Conservation (phyloP, 2,797 vertebrate genomes). For the Gymnothorax javanicus region DNA sequence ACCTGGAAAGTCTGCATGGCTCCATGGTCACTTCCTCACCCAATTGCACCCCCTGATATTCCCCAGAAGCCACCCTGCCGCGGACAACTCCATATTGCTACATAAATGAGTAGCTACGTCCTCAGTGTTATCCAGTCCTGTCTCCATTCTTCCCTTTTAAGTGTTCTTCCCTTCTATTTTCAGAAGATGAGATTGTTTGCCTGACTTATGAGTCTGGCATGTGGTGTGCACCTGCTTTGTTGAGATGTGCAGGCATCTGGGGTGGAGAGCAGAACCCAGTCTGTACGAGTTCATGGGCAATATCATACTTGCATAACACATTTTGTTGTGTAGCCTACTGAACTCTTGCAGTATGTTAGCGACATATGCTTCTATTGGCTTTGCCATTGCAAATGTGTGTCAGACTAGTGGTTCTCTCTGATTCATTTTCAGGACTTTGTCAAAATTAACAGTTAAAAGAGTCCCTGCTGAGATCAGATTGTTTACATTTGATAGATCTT, state of each 20-base stretch:
- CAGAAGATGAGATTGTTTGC: background rate
- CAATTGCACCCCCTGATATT: background rate
- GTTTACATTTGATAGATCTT: background rate
- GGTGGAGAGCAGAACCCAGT: background rate
- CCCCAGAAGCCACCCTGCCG: background rate
- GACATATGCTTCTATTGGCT: too few species aligned
- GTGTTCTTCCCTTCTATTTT: background rate
- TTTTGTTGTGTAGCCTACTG: too few species aligned
- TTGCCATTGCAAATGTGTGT: too few species aligned
- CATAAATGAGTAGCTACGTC: background rate
- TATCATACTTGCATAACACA: too few species aligned
- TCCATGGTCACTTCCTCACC: background rate
- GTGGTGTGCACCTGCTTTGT: background rate
- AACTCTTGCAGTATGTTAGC: too few species aligned
- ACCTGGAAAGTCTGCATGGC: background rate
- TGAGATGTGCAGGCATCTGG: background rate
- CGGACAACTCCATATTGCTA: background rate
- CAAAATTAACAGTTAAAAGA: background rate
- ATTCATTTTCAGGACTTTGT: too few species aligned
- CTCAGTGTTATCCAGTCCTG: slow-evolving; percentile 1
- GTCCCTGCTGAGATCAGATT: background rate
- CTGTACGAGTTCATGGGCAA: background rate
- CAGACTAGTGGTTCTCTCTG: too few species aligned
- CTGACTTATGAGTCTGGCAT: background rate
- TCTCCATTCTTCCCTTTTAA: background rate